Conservation (phyloP, 2,113 vertebrate genomes). For the Platichthys flesus region DNA sequence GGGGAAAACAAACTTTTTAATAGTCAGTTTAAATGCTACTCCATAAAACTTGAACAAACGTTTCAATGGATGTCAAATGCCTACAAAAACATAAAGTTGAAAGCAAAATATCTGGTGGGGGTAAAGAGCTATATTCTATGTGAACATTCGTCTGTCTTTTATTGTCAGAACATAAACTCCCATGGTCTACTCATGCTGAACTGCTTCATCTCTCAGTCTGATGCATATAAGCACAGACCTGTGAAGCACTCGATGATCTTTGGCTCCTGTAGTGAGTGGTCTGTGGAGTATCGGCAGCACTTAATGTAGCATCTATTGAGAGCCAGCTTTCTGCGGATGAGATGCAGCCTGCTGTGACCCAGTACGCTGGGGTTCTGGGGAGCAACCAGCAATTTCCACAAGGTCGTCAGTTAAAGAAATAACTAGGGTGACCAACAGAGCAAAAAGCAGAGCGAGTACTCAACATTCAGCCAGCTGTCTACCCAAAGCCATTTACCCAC, state of each 20-base stretch:
- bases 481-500: constrained; percentile 44
- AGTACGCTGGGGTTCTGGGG: constrained; percentile 52
- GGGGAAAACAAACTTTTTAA: background rate
- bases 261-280: constrained; percentile 39
- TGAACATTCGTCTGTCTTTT: background rate
- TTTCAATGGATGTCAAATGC: constrained; percentile 16
- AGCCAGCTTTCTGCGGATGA: constrained; percentile 56
- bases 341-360: constrained; percentile 64
- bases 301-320: constrained; percentile 60
- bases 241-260: constrained; percentile 29
- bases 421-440: constrained; percentile 51
- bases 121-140: background rate
- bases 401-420: constrained; percentile 78
- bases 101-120: background rate
- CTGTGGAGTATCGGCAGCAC: constrained; percentile 48
- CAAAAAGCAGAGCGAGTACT: constrained; percentile 47
- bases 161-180: background rate
- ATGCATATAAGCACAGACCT: constrained; percentile 34
- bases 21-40: constrained; percentile 14
- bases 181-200: constrained; percentile 1
- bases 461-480: constrained; percentile 48
- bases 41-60: background rate
- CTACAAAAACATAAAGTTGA: constrained; percentile 4
- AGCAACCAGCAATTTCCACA: constrained; percentile 75
- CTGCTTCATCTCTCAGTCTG: constrained; percentile 30